Evolutionary conservation across 2,888 invertebrate genomes (phyloP), one percentile per base, ranked within the genome.

Genomic region (Coleophora deauratella): DNA sequence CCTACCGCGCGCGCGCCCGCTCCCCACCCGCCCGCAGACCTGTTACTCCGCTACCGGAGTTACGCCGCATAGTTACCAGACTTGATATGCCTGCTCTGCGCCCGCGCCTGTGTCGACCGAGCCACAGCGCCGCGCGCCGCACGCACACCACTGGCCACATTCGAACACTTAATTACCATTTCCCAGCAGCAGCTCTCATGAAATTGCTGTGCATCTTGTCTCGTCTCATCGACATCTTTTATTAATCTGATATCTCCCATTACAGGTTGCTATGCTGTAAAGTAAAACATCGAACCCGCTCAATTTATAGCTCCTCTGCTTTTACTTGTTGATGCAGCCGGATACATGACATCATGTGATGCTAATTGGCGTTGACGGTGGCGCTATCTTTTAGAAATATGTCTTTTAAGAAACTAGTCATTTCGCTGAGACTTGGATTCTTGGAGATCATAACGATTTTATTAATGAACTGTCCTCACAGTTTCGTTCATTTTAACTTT

Each of bases 11-110:
- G 73, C 75, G 66, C 77, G 64, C 60, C 67, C 65, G 55, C 66
- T 53, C 62, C 55, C 60, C 62, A 77, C 77, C 72, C 74, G 72
- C 74, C 73, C 79, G 77, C 87, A 70, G 84, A 84, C 84, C 84
- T 84, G 84, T 82, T 85, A 77, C 75, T 74, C 73, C 66, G 85
- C 85, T 85, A 85, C 85, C 77, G 84, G 85, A 84, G 84, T 85
- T 85, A 85, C 85, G 84, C 85, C 78, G 84, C 82, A 81, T 85
- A 84, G 79, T 84, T 85, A 82, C 21, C 81, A 76, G 81, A 78
- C 77, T 77, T 69, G 81, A 77, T 80, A 77, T 78, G 79, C 78
- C 66, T 67, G 76, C 72, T 72, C 72, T 59, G 63, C 60, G 56
- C 57, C 56, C 53, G 57, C 59, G 47, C 60, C 60, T 58, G 62